Evolutionary conservation across 2,888 invertebrate species (phyloP).

Genomic region (Pherbina coryleti): DNA sequence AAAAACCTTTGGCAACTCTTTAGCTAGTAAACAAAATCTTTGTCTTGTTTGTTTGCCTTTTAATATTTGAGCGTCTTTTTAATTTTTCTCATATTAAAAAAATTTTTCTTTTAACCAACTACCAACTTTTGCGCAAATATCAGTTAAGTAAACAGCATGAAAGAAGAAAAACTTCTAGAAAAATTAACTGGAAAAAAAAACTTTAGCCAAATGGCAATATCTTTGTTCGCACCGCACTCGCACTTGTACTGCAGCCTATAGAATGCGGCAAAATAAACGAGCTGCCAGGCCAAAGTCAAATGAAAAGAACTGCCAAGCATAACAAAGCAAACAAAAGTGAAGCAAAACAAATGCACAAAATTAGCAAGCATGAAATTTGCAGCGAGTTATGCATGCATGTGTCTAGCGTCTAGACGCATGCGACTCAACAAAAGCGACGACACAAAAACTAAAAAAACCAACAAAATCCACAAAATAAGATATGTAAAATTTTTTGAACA

Average conservation of each 20-base stretch:
- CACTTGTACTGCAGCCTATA: background rate
- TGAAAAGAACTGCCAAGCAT: too few relatives aligned
- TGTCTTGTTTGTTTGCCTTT: background rate
- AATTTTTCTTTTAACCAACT: background rate
- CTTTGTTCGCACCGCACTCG: background rate
- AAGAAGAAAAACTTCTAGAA: background rate
- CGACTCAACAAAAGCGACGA: too few relatives aligned
- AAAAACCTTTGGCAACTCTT: background rate
- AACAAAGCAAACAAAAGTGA: too few relatives aligned
- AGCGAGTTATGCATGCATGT: background rate
- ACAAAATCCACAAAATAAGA: too few relatives aligned
- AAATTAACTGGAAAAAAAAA: background rate
- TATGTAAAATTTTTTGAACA: too few relatives aligned
- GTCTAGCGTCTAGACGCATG: background rate
- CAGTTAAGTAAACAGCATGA: too few relatives aligned
- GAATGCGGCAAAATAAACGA: too few relatives aligned
- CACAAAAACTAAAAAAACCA: too few relatives aligned
- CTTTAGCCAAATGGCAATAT: background rate
- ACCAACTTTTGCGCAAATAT: too few relatives aligned
- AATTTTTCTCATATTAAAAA: background rate
- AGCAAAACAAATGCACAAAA: background rate
- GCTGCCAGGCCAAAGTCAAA: too few relatives aligned
- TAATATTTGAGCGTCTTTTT: background rate
- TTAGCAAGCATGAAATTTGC: slow-evolving; percentile 6
- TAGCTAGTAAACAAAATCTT: background rate